Conservation (phyloP, 2,888 invertebrate genomes). For the Coelinius sp. region DNA sequence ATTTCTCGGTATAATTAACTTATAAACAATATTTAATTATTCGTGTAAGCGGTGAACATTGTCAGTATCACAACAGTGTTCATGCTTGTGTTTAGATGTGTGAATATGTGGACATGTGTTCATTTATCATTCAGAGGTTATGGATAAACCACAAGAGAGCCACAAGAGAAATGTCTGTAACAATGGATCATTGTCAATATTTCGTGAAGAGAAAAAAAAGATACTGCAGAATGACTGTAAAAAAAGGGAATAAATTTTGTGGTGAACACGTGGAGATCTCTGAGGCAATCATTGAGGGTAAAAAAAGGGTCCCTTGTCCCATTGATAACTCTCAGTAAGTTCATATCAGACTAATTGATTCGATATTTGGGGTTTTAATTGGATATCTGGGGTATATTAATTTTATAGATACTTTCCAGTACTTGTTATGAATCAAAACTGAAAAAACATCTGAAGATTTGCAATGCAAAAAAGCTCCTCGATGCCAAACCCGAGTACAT, state of each 20-base stretch:
- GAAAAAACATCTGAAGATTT: slow-evolving; percentile 79
- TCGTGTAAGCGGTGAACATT: background rate
- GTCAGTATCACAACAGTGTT: background rate
- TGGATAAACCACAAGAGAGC: background rate
- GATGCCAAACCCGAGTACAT: slow-evolving; percentile 74
- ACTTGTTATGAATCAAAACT: slow-evolving; percentile 80
- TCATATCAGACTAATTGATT: background rate
- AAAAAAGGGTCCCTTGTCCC: slow-evolving; percentile 77
- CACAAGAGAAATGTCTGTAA: background rate
- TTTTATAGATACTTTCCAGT: slow-evolving; percentile 70
- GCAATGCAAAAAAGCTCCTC: slow-evolving; percentile 77
- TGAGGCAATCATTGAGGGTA: slow-evolving; percentile 36
- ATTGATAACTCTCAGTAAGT: slow-evolving; percentile 82
- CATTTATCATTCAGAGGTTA: background rate
- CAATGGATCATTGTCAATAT: slow-evolving; percentile 57
- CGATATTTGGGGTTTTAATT: slow-evolving; percentile 8
- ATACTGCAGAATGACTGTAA: slow-evolving; percentile 82
- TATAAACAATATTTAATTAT: background rate
- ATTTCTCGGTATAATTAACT: background rate
- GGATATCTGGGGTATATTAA: slow-evolving; percentile 23
- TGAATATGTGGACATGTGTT: background rate
- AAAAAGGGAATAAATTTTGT: slow-evolving; percentile 79
- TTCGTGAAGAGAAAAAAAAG: slow-evolving; percentile 82
- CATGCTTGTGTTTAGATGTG: background rate
- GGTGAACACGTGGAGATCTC: slow-evolving; percentile 76